Conservation (phyloP, 2,797 vertebrate species). For the Galagoides demidoff region DNA sequence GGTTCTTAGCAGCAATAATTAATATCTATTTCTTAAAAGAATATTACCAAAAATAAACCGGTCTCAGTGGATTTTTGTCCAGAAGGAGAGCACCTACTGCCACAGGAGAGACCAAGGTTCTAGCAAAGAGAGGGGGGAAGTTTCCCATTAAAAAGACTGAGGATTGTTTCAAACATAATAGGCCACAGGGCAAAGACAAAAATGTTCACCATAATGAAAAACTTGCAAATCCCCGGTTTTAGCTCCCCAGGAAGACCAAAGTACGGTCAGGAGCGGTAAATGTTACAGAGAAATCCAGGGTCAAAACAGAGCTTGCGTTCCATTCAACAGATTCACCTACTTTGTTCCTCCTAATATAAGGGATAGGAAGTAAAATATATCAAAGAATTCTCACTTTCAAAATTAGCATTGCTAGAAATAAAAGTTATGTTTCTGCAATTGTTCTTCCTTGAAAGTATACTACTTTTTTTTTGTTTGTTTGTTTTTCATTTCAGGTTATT, state of each 20-base stretch:
- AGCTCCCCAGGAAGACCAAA: background rate
- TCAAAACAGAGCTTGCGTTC: background rate
- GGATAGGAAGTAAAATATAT: background rate
- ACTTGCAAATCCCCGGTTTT: background rate
- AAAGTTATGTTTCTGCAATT: background rate
- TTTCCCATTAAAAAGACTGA: background rate
- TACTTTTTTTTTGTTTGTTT: too few relatives aligned
- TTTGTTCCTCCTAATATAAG: background rate
- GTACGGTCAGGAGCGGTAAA: background rate
- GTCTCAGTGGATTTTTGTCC: background rate
- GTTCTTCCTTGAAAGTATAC: constrained; percentile 10
- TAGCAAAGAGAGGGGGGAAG: background rate
- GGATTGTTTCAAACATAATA: background rate
- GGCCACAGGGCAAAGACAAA: background rate
- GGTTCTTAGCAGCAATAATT: background rate
- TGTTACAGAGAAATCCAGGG: background rate
- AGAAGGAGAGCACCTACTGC: background rate
- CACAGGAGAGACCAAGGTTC: background rate
- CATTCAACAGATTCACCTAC: background rate
- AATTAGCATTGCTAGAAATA: background rate
- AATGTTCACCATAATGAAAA: background rate
- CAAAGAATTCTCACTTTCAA: background rate
- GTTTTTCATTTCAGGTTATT: too few relatives aligned
- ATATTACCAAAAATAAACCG: background rate
- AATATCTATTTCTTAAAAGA: background rate